Percentiles rank a stretch among this genome's conserved stretches.
Conservation (phyloP, 2,888 invertebrate species). For the Tuta absoluta region DNA sequence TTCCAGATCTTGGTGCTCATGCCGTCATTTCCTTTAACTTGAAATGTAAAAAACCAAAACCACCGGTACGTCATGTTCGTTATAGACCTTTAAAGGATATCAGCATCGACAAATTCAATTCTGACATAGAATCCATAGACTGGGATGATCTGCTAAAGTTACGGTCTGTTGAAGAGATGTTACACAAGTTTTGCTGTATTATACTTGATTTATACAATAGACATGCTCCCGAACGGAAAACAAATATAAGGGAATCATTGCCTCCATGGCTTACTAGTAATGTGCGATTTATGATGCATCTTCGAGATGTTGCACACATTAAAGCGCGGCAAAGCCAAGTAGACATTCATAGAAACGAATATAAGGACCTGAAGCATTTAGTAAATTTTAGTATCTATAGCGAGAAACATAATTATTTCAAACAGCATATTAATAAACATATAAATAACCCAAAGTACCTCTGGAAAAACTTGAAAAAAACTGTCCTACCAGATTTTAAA, state of each 20-base stretch:
- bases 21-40: neutral
- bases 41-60: neutral
- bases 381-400: neutral
- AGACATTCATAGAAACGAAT: neutral
- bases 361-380: neutral
- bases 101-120: neutral
- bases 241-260: neutral
- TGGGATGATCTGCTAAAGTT: neutral
- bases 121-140: neutral
- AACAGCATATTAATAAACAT: conserved; percentile 8
- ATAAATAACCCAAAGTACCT: neutral
- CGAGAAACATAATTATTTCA: neutral
- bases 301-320: neutral
- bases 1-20: neutral
- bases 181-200: neutral
- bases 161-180: neutral
- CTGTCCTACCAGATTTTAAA: neutral
- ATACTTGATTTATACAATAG: neutral
- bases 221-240: neutral
- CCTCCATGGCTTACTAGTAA: neutral
- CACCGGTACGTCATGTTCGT: neutral
- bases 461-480: neutral
- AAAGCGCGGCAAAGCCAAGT: neutral
- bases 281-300: neutral
- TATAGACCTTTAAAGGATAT: too few species aligned